A percentile compares a stretch with the other conserved stretches of the same genome.
These are phyloP conservation scores for Zonitis immaculata DNA, from an alignment of 2,888 invertebrate species.

Conservation along the genomic window DNA sequence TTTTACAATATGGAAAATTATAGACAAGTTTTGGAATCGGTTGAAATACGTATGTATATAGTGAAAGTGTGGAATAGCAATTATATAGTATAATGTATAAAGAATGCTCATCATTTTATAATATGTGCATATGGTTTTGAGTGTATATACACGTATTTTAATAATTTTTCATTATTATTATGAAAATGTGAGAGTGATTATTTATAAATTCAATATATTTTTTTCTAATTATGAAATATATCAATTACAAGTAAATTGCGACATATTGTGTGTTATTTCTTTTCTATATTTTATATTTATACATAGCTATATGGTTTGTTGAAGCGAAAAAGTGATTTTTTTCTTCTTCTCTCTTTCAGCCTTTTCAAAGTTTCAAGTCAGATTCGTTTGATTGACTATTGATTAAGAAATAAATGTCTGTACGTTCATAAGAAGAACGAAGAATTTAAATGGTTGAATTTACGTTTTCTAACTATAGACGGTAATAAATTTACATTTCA, in stretches of 20 bases:
- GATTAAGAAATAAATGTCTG: neutral
- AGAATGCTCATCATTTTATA: conserved; percentile 13
- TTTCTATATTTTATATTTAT: too few species aligned
- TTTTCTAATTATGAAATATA: neutral
- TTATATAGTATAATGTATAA: conserved; percentile 13
- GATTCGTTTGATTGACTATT: neutral
- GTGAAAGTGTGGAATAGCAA: conserved; percentile 13
- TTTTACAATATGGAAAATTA: conserved; percentile 18
- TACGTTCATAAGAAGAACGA: neutral
- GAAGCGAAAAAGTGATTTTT: neutral
- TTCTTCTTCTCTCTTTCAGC: neutral
- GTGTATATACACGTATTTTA: too few species aligned
- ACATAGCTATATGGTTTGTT: too few species aligned
- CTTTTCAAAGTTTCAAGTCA: neutral
- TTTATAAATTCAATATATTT: neutral
- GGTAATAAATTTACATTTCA: neutral
- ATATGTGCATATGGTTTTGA: too few species aligned
- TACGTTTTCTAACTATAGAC: neutral
- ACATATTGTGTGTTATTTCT: too few species aligned
- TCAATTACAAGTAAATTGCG: neutral
- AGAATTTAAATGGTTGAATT: neutral
- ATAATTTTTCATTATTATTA: too few species aligned
- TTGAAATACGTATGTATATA: too few species aligned
- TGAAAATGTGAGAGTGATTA: neutral
- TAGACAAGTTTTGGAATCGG: conserved; percentile 15